These are phyloP conservation scores for Cisticola juncidis DNA, from an alignment of 2,113 vertebrate species.

Conservation along the genomic window DNA sequence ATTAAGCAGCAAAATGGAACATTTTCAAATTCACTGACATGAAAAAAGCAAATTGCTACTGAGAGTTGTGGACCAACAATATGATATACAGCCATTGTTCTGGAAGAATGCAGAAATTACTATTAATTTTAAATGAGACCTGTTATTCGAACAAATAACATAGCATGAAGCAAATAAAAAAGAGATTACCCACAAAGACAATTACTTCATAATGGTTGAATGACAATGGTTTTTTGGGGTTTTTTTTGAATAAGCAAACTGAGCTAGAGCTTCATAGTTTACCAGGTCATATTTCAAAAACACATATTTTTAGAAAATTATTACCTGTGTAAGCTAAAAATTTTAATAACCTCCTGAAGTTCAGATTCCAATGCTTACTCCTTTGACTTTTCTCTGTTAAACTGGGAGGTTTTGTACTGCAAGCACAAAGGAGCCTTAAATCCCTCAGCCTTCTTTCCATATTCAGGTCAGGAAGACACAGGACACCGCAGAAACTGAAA, in stretches of 20 bases:
- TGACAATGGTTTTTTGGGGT: background rate
- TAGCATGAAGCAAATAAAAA: background rate
- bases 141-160: background rate
- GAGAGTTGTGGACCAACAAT: background rate
- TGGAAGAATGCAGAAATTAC: background rate
- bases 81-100: background rate
- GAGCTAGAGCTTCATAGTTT: background rate
- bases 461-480: conserved; percentile 23
- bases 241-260: background rate
- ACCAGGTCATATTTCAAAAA: background rate
- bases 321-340: background rate
- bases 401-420: background rate
- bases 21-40: background rate
- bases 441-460: background rate
- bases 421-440: background rate
- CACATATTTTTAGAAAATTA: background rate
- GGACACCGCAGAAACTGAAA: conserved; percentile 12
- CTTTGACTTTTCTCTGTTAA: background rate
- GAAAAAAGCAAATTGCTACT: background rate
- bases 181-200: background rate
- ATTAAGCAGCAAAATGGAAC: background rate
- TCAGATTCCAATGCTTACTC: background rate
- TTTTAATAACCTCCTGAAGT: background rate
- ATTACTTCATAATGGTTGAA: background rate
- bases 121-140: background rate